Evolutionary conservation across 2,797 vertebrate genomes (phyloP).

Genomic region (Buphagus erythrorhynchus): DNA sequence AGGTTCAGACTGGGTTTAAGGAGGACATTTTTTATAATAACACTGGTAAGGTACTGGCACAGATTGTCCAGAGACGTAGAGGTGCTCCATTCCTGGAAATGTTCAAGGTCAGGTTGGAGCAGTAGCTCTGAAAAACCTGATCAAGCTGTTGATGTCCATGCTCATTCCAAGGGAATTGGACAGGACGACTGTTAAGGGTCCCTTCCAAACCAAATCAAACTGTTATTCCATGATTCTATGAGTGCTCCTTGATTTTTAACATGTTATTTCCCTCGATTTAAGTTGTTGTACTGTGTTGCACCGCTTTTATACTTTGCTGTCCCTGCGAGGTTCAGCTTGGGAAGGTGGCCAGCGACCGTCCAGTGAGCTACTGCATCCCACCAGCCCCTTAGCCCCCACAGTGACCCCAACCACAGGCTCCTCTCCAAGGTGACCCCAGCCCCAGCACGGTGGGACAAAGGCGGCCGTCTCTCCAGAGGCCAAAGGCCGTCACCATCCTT

Average conservation of each 20-base stretch:
- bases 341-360: accelerated
- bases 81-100: not conserved
- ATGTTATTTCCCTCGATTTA: accelerated
- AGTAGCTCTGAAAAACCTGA: not conserved
- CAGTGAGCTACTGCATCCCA: accelerated
- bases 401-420: accelerated
- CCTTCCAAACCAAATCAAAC: not conserved
- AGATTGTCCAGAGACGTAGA: not conserved
- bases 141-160: not conserved
- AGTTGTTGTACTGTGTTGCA: accelerated
- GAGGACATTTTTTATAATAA: not conserved
- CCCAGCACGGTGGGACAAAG: not conserved
- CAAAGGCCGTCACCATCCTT: not conserved
- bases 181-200: not conserved
- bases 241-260: not conserved
- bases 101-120: not conserved
- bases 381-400: accelerated
- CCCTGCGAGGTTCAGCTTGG: accelerated
- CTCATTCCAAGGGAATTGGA: not conserved
- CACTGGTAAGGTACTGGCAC: not conserved
- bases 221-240: not conserved
- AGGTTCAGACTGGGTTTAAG: not conserved
- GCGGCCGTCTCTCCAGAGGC: not conserved
- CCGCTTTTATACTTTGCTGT: accelerated
- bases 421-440: accelerated